Percentiles rank a stretch among this genome's conserved stretches.
These are phyloP conservation scores for Euproctis similis DNA, from an alignment of 2,888 invertebrate genomes.

Conservation along the genomic window DNA sequence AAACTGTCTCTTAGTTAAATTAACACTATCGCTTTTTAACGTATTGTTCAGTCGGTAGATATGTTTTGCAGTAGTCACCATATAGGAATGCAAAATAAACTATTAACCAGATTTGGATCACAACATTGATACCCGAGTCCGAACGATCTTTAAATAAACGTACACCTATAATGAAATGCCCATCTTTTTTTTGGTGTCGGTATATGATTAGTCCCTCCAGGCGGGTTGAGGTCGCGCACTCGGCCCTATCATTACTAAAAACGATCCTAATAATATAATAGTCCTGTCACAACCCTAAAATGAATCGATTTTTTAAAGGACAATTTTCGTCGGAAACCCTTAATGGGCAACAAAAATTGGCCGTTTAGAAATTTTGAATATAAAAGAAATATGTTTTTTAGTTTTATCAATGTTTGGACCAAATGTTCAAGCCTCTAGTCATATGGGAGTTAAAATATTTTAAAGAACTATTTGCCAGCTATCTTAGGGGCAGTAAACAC, in stretches of 20 bases:
- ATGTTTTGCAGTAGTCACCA: slow-evolving; percentile 43
- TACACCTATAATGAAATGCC: slow-evolving; percentile 60
- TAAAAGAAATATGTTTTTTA: slow-evolving; percentile 36
- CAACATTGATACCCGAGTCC: slow-evolving; percentile 19
- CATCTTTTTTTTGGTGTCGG: slow-evolving; percentile 57
- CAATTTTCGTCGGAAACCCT: slow-evolving; percentile 54
- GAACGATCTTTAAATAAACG: slow-evolving; percentile 25
- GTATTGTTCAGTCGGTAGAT: slow-evolving; percentile 36
- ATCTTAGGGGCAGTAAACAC: too few relatives aligned
- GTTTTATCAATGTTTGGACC: too few relatives aligned
- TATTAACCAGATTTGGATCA: slow-evolving; percentile 21
- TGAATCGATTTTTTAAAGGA: slow-evolving; percentile 59
- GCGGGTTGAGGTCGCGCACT: slow-evolving; percentile 56
- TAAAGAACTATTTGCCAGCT: too few relatives aligned
- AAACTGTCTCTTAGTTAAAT: slow-evolving; percentile 17
- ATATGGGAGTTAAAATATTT: too few relatives aligned
- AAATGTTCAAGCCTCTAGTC: too few relatives aligned
- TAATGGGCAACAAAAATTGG: slow-evolving; percentile 61
- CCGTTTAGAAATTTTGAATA: slow-evolving; percentile 55
- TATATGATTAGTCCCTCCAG: slow-evolving; percentile 58
- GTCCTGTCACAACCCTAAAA: slow-evolving; percentile 67
- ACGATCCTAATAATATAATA: slow-evolving; percentile 74
- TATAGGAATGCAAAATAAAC: slow-evolving; percentile 51
- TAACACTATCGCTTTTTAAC: too few relatives aligned
- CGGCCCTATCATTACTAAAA: slow-evolving; percentile 70